Evolutionary conservation across 2,888 invertebrate genomes (phyloP).

Genomic region (Agrochola circellaris): DNA sequence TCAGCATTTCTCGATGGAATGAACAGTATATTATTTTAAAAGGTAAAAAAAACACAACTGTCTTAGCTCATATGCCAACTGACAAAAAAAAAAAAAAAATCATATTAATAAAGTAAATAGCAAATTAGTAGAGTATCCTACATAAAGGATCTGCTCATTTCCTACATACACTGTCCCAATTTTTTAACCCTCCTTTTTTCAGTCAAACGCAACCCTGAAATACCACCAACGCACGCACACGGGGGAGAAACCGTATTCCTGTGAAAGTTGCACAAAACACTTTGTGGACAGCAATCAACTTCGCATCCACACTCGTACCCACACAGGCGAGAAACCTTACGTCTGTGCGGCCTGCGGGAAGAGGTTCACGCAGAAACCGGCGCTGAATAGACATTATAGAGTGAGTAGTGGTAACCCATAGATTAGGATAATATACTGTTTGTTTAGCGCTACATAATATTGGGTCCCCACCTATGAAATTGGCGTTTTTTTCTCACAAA

Average conservation of each 20-base stretch:
- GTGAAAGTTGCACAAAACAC: slow-evolving; percentile 72
- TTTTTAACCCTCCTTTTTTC: slow-evolving; percentile 3
- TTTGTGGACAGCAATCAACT: slow-evolving; percentile 79
- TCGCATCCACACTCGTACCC: slow-evolving; percentile 75
- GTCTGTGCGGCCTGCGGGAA: slow-evolving; percentile 80
- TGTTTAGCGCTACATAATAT: too few species aligned
- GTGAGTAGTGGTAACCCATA: slow-evolving; percentile 67
- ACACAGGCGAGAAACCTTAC: slow-evolving; percentile 84
- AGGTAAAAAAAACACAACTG: too few species aligned
- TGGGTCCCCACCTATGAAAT: too few species aligned
- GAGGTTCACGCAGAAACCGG: slow-evolving; percentile 85
- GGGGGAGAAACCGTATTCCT: slow-evolving; percentile 80
- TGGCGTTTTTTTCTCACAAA: too few species aligned
- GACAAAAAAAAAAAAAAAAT: too few species aligned
- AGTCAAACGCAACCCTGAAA: slow-evolving; percentile 79
- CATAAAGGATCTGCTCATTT: too few species aligned
- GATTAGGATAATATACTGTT: too few species aligned
- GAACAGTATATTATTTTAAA: too few species aligned
- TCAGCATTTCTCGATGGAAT: too few species aligned
- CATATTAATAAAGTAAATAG: too few species aligned
- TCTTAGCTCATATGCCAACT: too few species aligned
- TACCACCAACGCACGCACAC: slow-evolving; percentile 85
- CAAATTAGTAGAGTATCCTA: too few species aligned
- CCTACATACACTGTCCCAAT: background rate
- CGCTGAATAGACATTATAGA: slow-evolving; percentile 88